Evolutionary conservation across 2,888 invertebrate genomes (phyloP), one percentile per base, ranked within the genome.

Genomic region (Macrosiphum euphorbiae): DNA sequence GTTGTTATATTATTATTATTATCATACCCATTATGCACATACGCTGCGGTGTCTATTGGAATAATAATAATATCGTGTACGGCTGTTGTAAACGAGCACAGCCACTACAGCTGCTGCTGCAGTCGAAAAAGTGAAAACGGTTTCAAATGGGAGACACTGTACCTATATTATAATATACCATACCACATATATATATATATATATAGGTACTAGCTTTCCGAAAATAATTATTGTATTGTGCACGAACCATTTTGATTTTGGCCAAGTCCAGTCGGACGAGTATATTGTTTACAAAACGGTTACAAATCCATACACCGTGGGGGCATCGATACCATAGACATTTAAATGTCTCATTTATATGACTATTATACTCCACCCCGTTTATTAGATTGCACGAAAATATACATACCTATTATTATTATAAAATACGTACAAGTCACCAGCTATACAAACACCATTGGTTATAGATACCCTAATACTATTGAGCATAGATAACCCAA

Each of bases 111-210:
- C 44, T 44, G 44, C 44, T 67, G 67, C 67, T 24, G 67, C 67
- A 67, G 28, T 61, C 61, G 41, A 86, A 28, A 87, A 87, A 87
- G 47, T 47, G 47, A 87, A 87, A 87, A 87, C 58, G 55, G 20
- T 20, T 55, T 55, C 55, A 55, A 55, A 20, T 20, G 55, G 55
- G 20, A 16, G 52, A 20, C 55, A 20, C 5, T 16, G 5, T n/a
- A n/a, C 67, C n/a, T n/a, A 35, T n/a, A n/a, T 67, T n/a, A 35
- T 55, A 16, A 35, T 55, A 16, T 67, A 67, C 67, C n/a, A 67
- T 16, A n/a, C n/a, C 3, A 1, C 52, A 0, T 52, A 52, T 11
- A 11, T 3, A 13, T 11, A 10, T 13, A 52, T 11, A 52, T 11
- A 11, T 3, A 13, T 11, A 10, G 1, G 16, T 11, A 47, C 47